A percentile compares a stretch with the other conserved stretches of the same genome.
Evolutionary conservation across 2,797 vertebrate genomes (phyloP).

Genomic region (Paratrypauchen microcephalus): DNA sequence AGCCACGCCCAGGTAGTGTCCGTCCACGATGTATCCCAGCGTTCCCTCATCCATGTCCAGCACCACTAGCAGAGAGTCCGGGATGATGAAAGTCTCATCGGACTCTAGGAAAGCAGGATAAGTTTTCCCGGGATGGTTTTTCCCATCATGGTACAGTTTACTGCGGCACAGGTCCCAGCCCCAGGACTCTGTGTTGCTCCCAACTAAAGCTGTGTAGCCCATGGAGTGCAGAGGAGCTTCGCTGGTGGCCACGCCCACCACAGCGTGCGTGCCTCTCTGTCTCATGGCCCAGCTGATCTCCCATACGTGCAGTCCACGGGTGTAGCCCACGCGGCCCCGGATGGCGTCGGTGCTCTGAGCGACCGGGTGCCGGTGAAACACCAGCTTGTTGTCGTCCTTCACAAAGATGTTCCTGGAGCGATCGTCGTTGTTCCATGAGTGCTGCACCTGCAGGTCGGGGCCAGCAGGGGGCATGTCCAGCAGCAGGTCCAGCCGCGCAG

Average conservation of each 20-base stretch:
- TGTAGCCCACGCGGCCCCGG: slow-evolving; percentile 92
- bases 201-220: slow-evolving; percentile 93
- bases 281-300: slow-evolving; percentile 98
- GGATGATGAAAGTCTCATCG: slow-evolving; percentile 94
- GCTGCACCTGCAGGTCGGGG: slow-evolving; percentile 84
- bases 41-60: slow-evolving; percentile 99
- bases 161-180: slow-evolving; percentile 98
- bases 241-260: slow-evolving; percentile 91
- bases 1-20: slow-evolving; percentile 96
- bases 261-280: slow-evolving; percentile 93
- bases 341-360: slow-evolving; percentile 98
- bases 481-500: slow-evolving; percentile 91
- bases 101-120: slow-evolving; percentile 93
- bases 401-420: slow-evolving; percentile 97
- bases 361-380: slow-evolving; percentile 97
- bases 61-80: slow-evolving; percentile 95
- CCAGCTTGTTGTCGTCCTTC: slow-evolving; percentile 95
- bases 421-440: slow-evolving; percentile 97
- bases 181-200: slow-evolving; percentile 95
- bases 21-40: slow-evolving; percentile 94
- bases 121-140: slow-evolving; percentile 92
- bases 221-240: slow-evolving; percentile 94
- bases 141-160: slow-evolving; percentile 94
- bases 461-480: slow-evolving; percentile 92
- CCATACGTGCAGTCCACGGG: slow-evolving; percentile 95